phyloP scores from a whole-genome alignment of 2,113 vertebrate genomes.

The Prietella phreatophila region DNA sequence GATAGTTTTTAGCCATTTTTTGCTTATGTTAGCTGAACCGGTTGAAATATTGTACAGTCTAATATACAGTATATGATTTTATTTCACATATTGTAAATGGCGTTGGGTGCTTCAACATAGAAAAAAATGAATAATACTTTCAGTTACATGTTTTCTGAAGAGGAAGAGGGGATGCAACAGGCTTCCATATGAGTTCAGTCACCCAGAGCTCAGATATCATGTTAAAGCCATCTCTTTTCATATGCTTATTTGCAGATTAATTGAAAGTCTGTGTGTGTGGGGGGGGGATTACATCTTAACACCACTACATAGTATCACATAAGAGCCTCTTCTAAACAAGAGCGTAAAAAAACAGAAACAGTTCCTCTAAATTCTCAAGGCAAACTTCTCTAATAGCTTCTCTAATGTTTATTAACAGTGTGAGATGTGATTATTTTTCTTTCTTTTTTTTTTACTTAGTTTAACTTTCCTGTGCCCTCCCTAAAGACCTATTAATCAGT shows the following conservation, averaged over 20 bases:
- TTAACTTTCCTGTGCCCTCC: slow-evolving; percentile 52
- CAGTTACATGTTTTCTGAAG: background rate
- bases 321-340: background rate
- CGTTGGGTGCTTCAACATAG: background rate
- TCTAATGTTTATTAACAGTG: slow-evolving; percentile 22
- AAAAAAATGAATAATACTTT: background rate
- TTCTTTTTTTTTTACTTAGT: slow-evolving; percentile 35
- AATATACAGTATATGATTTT: background rate
- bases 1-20: background rate
- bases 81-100: background rate
- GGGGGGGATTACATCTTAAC: too few relatives aligned
- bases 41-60: background rate
- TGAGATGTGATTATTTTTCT: slow-evolving; percentile 43
- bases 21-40: background rate
- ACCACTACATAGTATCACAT: background rate
- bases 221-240: background rate
- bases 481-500: slow-evolving; percentile 67
- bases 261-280: background rate
- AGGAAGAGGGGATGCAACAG: background rate
- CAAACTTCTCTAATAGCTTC: slow-evolving; percentile 46
- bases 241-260: background rate
- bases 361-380: background rate
- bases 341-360: background rate
- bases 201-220: background rate
- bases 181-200: background rate